Evolutionary conservation across 2,113 vertebrate genomes (phyloP).

Genomic region (Bolborhynchus lineola): DNA sequence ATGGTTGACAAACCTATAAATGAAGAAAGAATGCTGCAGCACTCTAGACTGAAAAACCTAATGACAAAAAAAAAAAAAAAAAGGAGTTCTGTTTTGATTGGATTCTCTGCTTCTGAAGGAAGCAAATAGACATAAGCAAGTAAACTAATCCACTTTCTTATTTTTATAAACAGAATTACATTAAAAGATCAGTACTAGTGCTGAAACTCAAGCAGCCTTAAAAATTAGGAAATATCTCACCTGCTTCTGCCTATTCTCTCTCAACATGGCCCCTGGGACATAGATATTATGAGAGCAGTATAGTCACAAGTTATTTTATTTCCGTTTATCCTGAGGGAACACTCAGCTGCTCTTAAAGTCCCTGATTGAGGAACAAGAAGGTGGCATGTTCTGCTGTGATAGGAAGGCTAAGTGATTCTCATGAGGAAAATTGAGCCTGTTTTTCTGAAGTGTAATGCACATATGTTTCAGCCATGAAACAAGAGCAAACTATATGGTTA

Average conservation of each 20-base stretch:
- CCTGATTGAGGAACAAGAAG: not conserved
- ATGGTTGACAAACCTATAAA: not conserved
- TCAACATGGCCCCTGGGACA: not conserved
- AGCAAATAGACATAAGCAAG: not conserved
- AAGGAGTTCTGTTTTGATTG: not conserved
- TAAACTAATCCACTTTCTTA: not conserved
- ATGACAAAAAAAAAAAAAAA: slow-evolving; percentile 15
- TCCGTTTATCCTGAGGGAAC: not conserved
- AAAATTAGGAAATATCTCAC: not conserved
- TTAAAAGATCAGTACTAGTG: not conserved
- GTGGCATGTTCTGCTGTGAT: not conserved
- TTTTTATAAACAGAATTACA: not conserved
- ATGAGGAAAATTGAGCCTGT: not conserved
- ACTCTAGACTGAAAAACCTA: not conserved
- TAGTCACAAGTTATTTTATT: not conserved
- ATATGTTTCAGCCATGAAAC: not conserved
- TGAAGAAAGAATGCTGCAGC: not conserved
- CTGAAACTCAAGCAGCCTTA: not conserved
- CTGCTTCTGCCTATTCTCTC: not conserved
- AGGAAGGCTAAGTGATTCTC: not conserved
- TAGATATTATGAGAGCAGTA: not conserved
- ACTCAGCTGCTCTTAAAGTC: not conserved
- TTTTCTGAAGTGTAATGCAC: not conserved
- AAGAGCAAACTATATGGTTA: not conserved
- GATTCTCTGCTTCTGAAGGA: not conserved